Evolutionary conservation across 2,888 invertebrate genomes (phyloP).

Genomic region (Mythimna lalbum): DNA sequence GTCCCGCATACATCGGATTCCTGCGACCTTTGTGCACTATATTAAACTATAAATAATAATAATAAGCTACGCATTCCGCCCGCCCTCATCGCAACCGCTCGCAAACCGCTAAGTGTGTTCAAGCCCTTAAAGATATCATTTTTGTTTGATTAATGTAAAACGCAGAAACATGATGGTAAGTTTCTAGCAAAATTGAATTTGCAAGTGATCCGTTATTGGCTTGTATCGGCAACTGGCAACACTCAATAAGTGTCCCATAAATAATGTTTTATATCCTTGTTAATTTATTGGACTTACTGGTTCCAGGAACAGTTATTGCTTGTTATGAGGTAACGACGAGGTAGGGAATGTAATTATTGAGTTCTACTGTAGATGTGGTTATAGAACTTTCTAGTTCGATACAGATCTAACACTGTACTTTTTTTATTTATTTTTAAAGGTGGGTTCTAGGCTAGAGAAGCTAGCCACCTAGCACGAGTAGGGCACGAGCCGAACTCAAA

Average conservation of each 20-base stretch:
- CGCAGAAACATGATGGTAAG: constrained; percentile 14
- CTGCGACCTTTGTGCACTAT: too few species aligned
- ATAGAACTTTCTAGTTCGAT: background rate
- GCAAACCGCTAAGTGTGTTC: too few species aligned
- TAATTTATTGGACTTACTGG: constrained; percentile 42
- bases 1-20: too few species aligned
- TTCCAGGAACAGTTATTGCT: constrained; percentile 16
- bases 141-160: constrained; percentile 27
- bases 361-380: background rate
- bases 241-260: constrained; percentile 42
- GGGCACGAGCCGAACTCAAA: too few species aligned
- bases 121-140: background rate
- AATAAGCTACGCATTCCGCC: too few species aligned
- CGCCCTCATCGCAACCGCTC: too few species aligned
- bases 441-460: too few species aligned
- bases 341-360: background rate
- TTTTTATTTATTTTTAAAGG: too few species aligned
- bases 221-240: constrained; percentile 39
- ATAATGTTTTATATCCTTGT: constrained; percentile 47
- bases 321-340: constrained; percentile 7
- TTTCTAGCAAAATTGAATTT: constrained; percentile 44
- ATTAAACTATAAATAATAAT: too few species aligned
- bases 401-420: too few species aligned
- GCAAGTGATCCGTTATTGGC: constrained; percentile 47
- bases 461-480: too few species aligned